Conservation (phyloP, 2,797 vertebrate species). For the Macropodus opercularis region DNA sequence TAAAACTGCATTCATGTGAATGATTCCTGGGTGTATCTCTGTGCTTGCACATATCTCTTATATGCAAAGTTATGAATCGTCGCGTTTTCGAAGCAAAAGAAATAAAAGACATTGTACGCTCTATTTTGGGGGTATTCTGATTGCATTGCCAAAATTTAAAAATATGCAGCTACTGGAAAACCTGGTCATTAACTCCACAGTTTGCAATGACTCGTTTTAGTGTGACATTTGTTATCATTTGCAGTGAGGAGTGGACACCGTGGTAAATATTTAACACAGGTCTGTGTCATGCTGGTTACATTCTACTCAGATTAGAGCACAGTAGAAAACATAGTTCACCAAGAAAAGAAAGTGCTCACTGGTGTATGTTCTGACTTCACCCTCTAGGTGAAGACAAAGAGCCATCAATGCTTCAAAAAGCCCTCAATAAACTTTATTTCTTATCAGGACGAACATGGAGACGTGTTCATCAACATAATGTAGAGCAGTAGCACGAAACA, state of each 20-base stretch:
- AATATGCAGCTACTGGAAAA: neutral
- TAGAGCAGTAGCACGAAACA: neutral
- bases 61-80: too few species aligned
- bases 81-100: neutral
- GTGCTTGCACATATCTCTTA: too few species aligned
- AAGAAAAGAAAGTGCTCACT: constrained; percentile 12
- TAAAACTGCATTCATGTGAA: neutral
- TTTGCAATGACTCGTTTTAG: constrained; percentile 13
- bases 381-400: constrained; percentile 34
- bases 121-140: neutral
- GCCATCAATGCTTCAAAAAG: neutral
- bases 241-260: constrained; percentile 21
- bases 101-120: neutral
- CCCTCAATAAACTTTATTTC: neutral
- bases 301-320: constrained; percentile 37
- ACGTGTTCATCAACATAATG: neutral
- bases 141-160: neutral
- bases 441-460: neutral
- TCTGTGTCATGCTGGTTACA: constrained; percentile 42
- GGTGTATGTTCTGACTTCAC: neutral
- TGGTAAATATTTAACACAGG: constrained; percentile 61
- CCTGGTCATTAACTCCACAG: neutral
- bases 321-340: constrained; percentile 26
- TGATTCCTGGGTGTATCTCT: too few species aligned
- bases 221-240: constrained; percentile 39